Evolutionary conservation across 2,113 vertebrate species (phyloP).

Genomic region (Tetrao urogallus): DNA sequence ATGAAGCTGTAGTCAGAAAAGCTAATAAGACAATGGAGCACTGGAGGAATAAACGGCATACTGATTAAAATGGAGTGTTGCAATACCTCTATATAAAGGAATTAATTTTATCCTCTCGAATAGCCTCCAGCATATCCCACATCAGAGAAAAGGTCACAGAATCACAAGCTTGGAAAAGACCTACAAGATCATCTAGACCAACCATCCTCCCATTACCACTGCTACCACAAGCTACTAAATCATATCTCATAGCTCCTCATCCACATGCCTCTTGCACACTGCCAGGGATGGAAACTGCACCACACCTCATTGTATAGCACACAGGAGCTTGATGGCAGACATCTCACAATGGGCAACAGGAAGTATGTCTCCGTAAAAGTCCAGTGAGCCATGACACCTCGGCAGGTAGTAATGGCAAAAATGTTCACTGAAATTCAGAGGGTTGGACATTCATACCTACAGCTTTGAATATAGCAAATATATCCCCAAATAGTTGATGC

Average conservation of each 20-base stretch:
- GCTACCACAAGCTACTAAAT: too few species aligned
- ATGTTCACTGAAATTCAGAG: neutral
- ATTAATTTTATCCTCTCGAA: neutral
- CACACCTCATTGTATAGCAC: neutral
- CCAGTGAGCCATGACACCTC: neutral
- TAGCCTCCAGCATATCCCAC: neutral
- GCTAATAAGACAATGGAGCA: neutral
- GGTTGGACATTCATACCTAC: neutral
- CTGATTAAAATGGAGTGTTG: neutral
- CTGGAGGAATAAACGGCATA: neutral
- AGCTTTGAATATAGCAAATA: fast-evolving
- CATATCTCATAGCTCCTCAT: too few species aligned
- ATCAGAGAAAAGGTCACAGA: neutral
- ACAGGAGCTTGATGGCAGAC: neutral
- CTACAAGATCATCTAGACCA: too few species aligned
- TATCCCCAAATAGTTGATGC: neutral
- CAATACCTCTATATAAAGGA: neutral
- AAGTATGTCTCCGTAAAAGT: neutral
- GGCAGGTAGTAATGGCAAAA: neutral
- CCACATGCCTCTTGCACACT: too few species aligned
- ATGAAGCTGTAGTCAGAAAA: neutral
- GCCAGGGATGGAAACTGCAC: too few species aligned
- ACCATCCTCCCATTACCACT: too few species aligned
- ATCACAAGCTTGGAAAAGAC: too few species aligned
- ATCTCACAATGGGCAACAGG: neutral